Percentiles rank a stretch among this genome's conserved stretches.
Evolutionary conservation across 2,888 invertebrate genomes (phyloP).

Genomic region (Nomada fucata): DNA sequence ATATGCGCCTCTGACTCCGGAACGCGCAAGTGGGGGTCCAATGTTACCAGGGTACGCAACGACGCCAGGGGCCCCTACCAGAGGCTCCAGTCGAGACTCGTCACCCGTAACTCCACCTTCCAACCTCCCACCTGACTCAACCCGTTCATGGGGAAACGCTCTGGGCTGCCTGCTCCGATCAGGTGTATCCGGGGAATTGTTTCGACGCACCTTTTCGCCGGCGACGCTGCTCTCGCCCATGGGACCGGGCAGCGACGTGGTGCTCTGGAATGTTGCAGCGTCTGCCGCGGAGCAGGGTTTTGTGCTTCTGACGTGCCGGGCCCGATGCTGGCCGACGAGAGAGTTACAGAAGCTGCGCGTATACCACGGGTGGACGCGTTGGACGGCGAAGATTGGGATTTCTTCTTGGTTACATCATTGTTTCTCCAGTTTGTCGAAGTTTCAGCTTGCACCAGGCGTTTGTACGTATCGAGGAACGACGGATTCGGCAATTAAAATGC

Average conservation of each 20-base stretch:
- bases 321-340: not conserved
- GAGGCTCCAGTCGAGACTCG: constrained; percentile 48
- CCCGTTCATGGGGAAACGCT: constrained; percentile 48
- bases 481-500: no score
- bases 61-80: constrained; percentile 65
- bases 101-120: constrained; percentile 69
- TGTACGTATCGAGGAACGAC: no score
- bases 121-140: constrained; percentile 56
- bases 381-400: not conserved
- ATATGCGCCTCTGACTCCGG: constrained; percentile 60
- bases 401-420: no score
- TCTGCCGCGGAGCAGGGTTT: constrained; percentile 49
- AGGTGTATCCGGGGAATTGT: constrained; percentile 74
- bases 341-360: not conserved
- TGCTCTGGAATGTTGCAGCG: constrained; percentile 50
- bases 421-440: no score
- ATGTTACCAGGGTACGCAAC: constrained; percentile 68
- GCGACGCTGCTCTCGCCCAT: constrained; percentile 21
- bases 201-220: constrained; percentile 66
- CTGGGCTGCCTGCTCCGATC: constrained; percentile 40
- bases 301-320: constrained; percentile 3
- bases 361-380: no score
- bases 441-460: no score
- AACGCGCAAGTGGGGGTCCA: constrained; percentile 68
- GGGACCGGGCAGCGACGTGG: constrained; percentile 26